Percentiles rank a stretch among this genome's conserved stretches.
These are phyloP conservation scores for Uria aalge DNA, from an alignment of 2,113 vertebrate species.

Conservation along the genomic window DNA sequence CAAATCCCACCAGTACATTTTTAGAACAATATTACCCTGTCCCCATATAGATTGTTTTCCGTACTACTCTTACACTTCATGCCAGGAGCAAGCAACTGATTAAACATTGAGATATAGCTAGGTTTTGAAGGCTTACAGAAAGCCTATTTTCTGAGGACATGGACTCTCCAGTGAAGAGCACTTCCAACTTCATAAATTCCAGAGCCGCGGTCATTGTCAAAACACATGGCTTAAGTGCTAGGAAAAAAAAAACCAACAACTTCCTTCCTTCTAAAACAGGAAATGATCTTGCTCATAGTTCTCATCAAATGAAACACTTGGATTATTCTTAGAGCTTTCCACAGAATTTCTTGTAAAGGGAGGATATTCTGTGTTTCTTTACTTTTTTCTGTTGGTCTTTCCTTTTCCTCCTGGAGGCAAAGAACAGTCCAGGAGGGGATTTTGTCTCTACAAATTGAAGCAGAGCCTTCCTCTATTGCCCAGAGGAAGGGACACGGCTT, in stretches of 20 bases:
- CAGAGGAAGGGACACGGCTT: background rate
- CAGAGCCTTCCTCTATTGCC: background rate
- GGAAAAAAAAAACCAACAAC: background rate
- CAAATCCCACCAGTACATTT: background rate
- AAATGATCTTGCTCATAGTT: background rate
- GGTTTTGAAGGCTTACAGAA: background rate
- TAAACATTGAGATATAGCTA: background rate
- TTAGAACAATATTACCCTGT: background rate
- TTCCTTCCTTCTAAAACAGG: background rate
- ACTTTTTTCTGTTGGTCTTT: background rate
- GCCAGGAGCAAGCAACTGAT: background rate
- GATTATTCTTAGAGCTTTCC: background rate
- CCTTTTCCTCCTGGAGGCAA: background rate
- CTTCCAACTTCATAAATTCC: background rate
- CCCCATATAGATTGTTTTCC: background rate
- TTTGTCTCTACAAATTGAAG: background rate
- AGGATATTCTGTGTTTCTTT: background rate
- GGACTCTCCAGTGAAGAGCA: background rate
- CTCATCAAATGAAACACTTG: background rate
- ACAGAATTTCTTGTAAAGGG: background rate
- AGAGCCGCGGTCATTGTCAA: background rate
- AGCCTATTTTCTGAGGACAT: background rate
- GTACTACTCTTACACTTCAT: background rate
- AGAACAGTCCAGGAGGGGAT: background rate
- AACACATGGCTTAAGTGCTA: background rate